Base-by-base conservation (phyloP, 2,113 vertebrate species). In the Serinus canaria region DNA sequence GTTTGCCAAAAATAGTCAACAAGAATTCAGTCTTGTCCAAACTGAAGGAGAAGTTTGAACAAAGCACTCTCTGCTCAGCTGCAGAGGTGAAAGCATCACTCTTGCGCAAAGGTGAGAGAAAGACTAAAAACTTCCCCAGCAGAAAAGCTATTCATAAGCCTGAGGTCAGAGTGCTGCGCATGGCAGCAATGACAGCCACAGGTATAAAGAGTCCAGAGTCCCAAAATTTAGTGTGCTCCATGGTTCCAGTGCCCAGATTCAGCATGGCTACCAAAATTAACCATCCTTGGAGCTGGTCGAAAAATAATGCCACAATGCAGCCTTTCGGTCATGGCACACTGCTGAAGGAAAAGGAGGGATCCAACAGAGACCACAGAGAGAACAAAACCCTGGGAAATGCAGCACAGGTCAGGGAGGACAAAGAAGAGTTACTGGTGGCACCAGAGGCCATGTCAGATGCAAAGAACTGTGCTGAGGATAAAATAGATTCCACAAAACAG, bases 41-140 rank as follows among this genome's bases (percentile, higher is more conserved):
- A 46, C 86, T 99, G 68, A 98, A 98, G 95, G 98, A 98, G 49
- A 98, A 89, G 52, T 99, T 99, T 89, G 99, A 99, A 83, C 97
- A 96, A 83, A 97, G 95, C 2, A 89, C 95, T 43, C 94, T 98
- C 31, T 92, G 96, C 58, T 98, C 98, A 0, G 96, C 97, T 25
- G 60, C 95, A 22, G 75, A 96, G 1, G 90, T 95, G 68, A 97
- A 94, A 86, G 55, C 91, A 33, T 85, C 96, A 0, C 76, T 95
- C 3, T 76, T 95, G 56, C 52, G 10, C 63, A 94, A 92, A 59
- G 92, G 87, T 12, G 91, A 89, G 7, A 96, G 81, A 63, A 92
- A 91, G n/a, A 81, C 31, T 18, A 96, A 87, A 78, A 96, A 16
- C 18, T 30, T 58, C 24, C 33, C 20, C 1, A 95, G 87, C 30